Percentiles rank a stretch among this genome's conserved stretches.
phyloP scores from a whole-genome alignment of 2,113 vertebrate genomes.

The Ibidorhyncha struthersii region DNA sequence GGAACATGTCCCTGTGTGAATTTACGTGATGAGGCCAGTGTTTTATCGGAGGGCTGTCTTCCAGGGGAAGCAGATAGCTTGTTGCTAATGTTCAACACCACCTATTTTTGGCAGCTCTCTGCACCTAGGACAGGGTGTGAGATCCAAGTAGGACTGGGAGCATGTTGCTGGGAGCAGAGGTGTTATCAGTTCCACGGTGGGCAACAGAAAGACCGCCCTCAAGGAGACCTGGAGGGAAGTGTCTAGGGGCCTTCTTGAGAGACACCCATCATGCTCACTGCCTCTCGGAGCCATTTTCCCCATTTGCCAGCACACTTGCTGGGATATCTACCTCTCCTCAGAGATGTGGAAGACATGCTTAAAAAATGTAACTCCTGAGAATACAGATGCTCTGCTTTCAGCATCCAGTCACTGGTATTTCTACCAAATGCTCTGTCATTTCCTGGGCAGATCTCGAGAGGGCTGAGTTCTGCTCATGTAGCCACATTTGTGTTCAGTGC shows the following conservation, averaged over 20 bases:
- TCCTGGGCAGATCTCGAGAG: background rate
- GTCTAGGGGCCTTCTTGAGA: background rate
- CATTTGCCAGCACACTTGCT: background rate
- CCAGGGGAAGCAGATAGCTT: background rate
- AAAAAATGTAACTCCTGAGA: background rate
- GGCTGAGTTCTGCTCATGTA: background rate
- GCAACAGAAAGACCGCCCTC: background rate
- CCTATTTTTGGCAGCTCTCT: background rate
- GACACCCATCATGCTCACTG: background rate
- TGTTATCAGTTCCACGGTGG: background rate
- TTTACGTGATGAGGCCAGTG: background rate
- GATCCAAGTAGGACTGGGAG: background rate
- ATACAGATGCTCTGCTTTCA: constrained; percentile 18
- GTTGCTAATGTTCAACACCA: background rate
- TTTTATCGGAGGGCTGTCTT: background rate
- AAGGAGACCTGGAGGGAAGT: background rate
- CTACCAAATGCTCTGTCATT: constrained; percentile 6
- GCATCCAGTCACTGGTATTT: background rate
- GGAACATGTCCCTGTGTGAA: background rate
- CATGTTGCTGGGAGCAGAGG: background rate
- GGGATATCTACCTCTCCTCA: background rate
- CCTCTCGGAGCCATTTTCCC: background rate
- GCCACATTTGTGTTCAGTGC: background rate
- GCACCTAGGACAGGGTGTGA: background rate
- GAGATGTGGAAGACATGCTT: background rate